These are phyloP conservation scores for Clarias magur DNA, from an alignment of 2,113 vertebrate species.

Conservation along the genomic window DNA sequence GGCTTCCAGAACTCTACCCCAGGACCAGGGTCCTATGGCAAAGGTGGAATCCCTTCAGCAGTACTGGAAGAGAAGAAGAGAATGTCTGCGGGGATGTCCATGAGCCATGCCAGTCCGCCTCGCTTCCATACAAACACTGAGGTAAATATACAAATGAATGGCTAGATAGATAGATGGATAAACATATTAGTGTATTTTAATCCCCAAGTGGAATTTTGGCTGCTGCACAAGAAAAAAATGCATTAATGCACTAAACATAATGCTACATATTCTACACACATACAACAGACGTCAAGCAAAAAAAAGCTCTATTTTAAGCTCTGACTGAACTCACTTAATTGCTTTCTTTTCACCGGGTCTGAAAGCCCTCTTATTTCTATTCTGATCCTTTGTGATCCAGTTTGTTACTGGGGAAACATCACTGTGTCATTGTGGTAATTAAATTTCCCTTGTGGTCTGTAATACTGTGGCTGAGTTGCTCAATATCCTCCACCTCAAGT, in stretches of 20 bases:
- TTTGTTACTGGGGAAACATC: background rate
- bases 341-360: background rate
- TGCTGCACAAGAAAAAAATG: background rate
- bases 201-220: background rate
- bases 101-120: slow-evolving; percentile 16
- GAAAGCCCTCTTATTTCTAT: background rate
- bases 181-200: background rate
- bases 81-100: slow-evolving; percentile 32
- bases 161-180: background rate
- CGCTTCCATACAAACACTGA: slow-evolving; percentile 9
- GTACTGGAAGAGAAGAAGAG: slow-evolving; percentile 60
- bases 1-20: slow-evolving; percentile 58
- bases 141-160: background rate
- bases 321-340: background rate
- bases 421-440: background rate
- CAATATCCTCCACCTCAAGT: background rate
- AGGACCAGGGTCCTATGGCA: slow-evolving; percentile 71
- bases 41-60: slow-evolving; percentile 66
- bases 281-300: background rate
- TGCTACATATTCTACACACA: background rate
- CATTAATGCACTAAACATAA: background rate
- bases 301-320: background rate
- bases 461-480: background rate
- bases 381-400: background rate
- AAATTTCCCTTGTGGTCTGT: background rate